Percentiles rank a stretch among this genome's conserved stretches.
These are phyloP conservation scores for Acleris sparsana DNA, from an alignment of 2,888 invertebrate species.

Conservation along the genomic window DNA sequence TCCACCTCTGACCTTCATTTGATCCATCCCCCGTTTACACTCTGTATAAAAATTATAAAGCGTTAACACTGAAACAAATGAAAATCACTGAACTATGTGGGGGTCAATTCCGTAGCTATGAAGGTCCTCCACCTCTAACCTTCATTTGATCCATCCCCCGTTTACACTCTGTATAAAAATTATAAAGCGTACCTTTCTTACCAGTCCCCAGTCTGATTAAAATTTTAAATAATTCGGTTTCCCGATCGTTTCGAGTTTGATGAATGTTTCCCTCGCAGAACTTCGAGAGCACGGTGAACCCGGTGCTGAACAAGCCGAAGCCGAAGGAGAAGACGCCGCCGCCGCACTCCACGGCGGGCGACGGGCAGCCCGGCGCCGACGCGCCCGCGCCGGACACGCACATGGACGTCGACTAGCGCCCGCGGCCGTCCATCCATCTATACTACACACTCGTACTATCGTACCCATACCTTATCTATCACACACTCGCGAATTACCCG, in stretches of 20 bases:
- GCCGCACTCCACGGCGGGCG: conserved; percentile 62
- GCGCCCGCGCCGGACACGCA: conserved; percentile 58
- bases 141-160: no score
- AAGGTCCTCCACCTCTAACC: no score
- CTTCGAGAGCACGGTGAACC: conserved; percentile 84
- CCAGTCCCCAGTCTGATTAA: no score
- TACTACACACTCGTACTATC: neutral
- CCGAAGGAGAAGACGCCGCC: conserved; percentile 88
- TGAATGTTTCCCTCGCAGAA: conserved; percentile 71
- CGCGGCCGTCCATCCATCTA: conserved; percentile 37
- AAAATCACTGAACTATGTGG: no score
- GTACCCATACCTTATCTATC: neutral
- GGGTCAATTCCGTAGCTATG: no score
- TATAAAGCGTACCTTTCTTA: no score
- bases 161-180: neutral
- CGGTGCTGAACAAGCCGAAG: conserved; percentile 95
- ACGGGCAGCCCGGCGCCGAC: conserved; percentile 53
- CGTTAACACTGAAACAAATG: no score
- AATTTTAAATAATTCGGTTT: neutral
- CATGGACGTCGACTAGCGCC: conserved; percentile 78
- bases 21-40: no score
- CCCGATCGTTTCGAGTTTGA: neutral
- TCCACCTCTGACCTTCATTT: no score
- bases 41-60: no score
- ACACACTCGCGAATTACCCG: no score